A percentile compares a stretch with the other conserved stretches of the same genome.
Conservation (phyloP, 1,140 invertebrate species). For the Caenorhabditis elegans region DNA sequence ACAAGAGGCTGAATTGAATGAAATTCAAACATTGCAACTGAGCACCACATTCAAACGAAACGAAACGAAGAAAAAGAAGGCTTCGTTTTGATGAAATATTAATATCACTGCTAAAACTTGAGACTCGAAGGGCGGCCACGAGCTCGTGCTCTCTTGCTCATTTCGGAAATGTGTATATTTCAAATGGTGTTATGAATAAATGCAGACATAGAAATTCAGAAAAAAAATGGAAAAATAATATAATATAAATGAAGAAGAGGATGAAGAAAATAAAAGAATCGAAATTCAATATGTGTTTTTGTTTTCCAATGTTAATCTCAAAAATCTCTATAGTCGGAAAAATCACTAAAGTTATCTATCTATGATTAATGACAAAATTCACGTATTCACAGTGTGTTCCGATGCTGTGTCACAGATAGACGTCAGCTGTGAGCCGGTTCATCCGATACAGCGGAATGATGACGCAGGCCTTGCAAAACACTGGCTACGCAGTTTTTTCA, state of each 20-base stretch:
- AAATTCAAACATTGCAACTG: not conserved
- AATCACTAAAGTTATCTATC: too few species aligned
- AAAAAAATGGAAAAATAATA: not conserved
- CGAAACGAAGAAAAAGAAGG: not conserved
- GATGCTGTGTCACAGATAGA: not conserved
- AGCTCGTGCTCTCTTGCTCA: not conserved
- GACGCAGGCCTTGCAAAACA: not conserved
- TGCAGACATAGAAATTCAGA: not conserved
- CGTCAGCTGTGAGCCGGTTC: slow-evolving; percentile 22
- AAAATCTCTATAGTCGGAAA: too few species aligned
- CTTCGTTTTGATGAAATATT: slow-evolving; percentile 12
- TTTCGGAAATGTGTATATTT: slow-evolving; percentile 13
- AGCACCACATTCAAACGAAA: too few species aligned
- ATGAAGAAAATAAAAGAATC: not conserved
- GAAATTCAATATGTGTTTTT: slow-evolving; percentile 31
- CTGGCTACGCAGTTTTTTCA: not conserved
- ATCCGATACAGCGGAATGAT: slow-evolving; percentile 3
- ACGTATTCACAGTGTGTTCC: not conserved
- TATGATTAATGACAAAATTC: too few species aligned
- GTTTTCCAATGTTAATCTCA: not conserved
- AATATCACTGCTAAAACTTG: slow-evolving; percentile 1
- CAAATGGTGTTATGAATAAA: slow-evolving; percentile 9
- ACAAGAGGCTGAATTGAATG: not conserved
- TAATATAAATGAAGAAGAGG: not conserved
- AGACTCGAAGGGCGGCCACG: not conserved